phyloP scores from a whole-genome alignment of 2,113 vertebrate genomes.

The Neolamprologus brichardi region DNA sequence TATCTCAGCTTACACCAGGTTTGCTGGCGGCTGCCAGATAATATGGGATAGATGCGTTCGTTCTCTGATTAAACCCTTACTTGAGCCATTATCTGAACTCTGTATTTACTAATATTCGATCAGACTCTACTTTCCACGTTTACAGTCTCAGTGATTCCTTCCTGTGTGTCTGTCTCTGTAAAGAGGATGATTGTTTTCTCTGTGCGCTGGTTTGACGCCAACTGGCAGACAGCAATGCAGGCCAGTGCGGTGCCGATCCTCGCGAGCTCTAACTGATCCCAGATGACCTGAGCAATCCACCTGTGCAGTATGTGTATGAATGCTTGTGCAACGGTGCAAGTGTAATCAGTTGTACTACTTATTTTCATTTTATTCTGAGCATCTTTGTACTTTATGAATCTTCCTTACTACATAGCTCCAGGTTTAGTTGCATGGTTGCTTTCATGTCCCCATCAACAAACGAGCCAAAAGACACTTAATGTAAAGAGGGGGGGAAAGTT shows the following conservation, averaged over 20 bases:
- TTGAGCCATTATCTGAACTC: not conserved
- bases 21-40: not conserved
- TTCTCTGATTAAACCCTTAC: slow-evolving; percentile 2
- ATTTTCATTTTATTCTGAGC: not conserved
- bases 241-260: not conserved
- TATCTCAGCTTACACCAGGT: slow-evolving; percentile 24
- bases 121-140: not conserved
- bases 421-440: not conserved
- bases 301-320: not conserved
- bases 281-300: slow-evolving; percentile 24
- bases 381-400: not conserved
- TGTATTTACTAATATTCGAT: not conserved
- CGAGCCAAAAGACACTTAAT: not conserved
- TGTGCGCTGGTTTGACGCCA: slow-evolving; percentile 17
- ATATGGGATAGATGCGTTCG: not conserved
- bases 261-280: slow-evolving; percentile 30
- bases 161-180: not conserved
- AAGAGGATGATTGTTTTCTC: slow-evolving; percentile 15
- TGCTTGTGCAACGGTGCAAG: not conserved
- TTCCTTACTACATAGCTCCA: not conserved
- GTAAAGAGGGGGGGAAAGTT: not conserved
- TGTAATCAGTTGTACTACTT: not conserved
- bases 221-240: slow-evolving; percentile 22
- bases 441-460: not conserved
- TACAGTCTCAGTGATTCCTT: not conserved